Evolutionary conservation across 37 sponge, comb jelly and placozoan species (phyloP).

Genomic region (Haliclona indistincta): DNA sequence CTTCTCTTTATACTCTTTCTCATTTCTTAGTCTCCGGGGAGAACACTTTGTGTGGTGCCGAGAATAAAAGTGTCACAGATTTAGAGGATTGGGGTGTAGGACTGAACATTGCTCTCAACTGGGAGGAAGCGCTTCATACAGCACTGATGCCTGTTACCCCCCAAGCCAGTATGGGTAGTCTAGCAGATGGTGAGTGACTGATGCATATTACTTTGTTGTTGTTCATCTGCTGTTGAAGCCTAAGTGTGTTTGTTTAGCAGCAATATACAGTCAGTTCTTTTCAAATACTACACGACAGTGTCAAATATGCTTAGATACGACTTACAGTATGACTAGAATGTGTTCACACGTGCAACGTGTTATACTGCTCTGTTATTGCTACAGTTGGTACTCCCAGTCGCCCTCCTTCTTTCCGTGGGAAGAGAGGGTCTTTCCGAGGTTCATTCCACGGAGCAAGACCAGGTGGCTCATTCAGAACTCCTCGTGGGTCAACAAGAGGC

Average conservation of each 20-base stretch:
- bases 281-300: not conserved
- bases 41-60: conserved; percentile 46
- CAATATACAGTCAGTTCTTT: not conserved
- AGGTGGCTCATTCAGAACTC: conserved; percentile 39
- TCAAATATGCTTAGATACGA: not conserved
- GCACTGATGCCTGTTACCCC: conserved; percentile 93
- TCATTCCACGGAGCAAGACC: conserved; percentile 56
- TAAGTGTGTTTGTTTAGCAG: too few relatives aligned
- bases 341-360: not conserved
- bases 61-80: conserved; percentile 32
- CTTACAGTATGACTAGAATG: not conserved
- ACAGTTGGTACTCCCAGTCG: not conserved
- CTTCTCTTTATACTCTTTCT: not conserved
- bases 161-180: conserved; percentile 71
- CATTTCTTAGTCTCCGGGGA: not conserved
- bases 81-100: conserved; percentile 85
- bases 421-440: conserved; percentile 55
- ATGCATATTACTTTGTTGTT: not conserved
- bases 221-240: not conserved
- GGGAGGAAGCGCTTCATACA: conserved; percentile 87
- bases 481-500: conserved; percentile 59
- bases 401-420: conserved; percentile 40
- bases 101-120: conserved; percentile 61
- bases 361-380: not conserved
- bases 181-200: conserved; percentile 58